These are phyloP conservation scores for Sardina pilchardus DNA, from an alignment of 2,113 vertebrate genomes.

Conservation along the genomic window DNA sequence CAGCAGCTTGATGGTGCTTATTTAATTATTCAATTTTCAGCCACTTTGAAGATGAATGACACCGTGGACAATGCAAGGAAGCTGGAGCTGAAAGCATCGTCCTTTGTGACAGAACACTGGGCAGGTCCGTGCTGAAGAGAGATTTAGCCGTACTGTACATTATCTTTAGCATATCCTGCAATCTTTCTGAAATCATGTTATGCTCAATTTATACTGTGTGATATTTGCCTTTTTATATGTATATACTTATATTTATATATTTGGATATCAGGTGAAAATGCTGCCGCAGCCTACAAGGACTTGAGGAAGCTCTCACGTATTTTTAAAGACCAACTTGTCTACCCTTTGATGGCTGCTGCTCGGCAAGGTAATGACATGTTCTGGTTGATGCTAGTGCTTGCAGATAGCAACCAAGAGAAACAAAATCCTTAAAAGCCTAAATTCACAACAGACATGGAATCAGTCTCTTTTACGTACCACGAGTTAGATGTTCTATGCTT, in stretches of 20 bases:
- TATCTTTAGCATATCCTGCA: neutral
- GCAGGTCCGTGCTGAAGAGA: conserved; percentile 71
- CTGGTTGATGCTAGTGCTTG: neutral
- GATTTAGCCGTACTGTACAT: neutral
- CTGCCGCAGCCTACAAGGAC: conserved; percentile 78
- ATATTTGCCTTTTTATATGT: neutral
- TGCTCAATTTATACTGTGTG: neutral
- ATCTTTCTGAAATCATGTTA: neutral
- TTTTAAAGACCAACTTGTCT: conserved; percentile 92
- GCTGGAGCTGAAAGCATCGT: conserved; percentile 77
- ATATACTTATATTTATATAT: neutral
- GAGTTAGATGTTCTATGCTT: neutral
- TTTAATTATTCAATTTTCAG: conserved; percentile 63
- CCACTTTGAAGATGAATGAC: conserved; percentile 77
- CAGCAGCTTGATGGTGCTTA: conserved; percentile 29
- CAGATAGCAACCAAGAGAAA: neutral
- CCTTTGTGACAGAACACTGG: conserved; percentile 72
- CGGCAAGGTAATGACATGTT: conserved; percentile 81
- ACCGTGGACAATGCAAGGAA: conserved; percentile 74
- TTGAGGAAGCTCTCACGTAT: conserved; percentile 85
- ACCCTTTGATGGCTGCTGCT: conserved; percentile 87
- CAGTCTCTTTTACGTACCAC: neutral
- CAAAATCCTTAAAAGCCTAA: neutral
- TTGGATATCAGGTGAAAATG: conserved; percentile 68
- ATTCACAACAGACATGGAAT: neutral